These are phyloP conservation scores for Nowickia ferox DNA, from an alignment of 2,888 invertebrate genomes.

Conservation along the genomic window DNA sequence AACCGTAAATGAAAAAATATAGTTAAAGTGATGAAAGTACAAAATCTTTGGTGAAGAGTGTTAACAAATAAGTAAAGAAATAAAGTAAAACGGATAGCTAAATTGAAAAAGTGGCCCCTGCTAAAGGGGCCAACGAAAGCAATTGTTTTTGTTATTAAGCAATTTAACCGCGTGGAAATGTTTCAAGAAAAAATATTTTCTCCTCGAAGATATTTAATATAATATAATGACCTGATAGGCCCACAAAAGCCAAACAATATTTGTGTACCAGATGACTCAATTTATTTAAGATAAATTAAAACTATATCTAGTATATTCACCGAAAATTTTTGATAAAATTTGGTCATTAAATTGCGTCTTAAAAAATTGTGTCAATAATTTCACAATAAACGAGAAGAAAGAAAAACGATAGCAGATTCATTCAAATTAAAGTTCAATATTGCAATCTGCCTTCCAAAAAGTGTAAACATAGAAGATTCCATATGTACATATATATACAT, in stretches of 20 bases:
- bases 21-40: background rate
- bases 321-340: constrained; percentile 34
- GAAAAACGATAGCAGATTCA: constrained; percentile 41
- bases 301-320: background rate
- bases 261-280: background rate
- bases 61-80: constrained; percentile 10
- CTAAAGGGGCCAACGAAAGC: constrained; percentile 64
- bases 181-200: constrained; percentile 29
- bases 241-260: background rate
- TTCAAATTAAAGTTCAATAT: constrained; percentile 30
- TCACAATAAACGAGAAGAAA: constrained; percentile 41
- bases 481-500: background rate
- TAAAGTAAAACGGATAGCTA: constrained; percentile 6
- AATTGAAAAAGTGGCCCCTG: constrained; percentile 56
- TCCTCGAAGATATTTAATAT: constrained; percentile 1
- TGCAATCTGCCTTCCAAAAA: constrained; percentile 46
- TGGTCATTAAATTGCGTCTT: constrained; percentile 67
- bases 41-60: background rate
- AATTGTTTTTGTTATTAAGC: constrained; percentile 58
- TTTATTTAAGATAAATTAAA: background rate
- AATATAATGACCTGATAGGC: constrained; percentile 3
- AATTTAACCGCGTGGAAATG: constrained; percentile 65
- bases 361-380: constrained; percentile 62
- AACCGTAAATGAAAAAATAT: constrained; percentile 10
- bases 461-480: background rate